Conservation (phyloP, 2,797 vertebrate species). For the Alcedo atthis region DNA sequence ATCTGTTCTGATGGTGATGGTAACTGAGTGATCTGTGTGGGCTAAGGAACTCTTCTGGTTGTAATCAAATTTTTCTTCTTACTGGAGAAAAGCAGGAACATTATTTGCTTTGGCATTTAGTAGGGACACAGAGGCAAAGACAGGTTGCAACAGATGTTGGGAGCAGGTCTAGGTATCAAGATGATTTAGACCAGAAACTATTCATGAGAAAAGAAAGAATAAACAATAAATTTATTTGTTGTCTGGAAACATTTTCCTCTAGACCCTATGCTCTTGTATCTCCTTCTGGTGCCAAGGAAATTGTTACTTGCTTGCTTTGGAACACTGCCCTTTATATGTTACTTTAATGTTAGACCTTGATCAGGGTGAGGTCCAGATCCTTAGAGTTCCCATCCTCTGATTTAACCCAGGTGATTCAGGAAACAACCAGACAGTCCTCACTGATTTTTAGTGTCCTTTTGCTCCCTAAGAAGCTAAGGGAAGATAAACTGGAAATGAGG, state of each 20-base stretch:
- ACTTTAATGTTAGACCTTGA: neutral
- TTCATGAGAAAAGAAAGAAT: neutral
- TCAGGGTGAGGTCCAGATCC: neutral
- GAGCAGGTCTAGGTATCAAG: neutral
- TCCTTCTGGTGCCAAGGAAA: neutral
- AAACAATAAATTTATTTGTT: no score
- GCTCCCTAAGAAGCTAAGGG: neutral
- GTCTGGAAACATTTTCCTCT: neutral
- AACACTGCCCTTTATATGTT: neutral
- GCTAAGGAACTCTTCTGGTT: neutral
- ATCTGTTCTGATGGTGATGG: neutral
- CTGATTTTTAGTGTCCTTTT: neutral
- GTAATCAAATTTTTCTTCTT: neutral
- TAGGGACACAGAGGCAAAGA: neutral
- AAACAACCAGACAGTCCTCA: neutral
- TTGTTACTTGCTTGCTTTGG: neutral
- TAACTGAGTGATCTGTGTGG: neutral
- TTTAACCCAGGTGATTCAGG: neutral
- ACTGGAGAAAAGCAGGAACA: neutral
- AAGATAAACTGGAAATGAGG: neutral
- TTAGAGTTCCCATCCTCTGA: neutral
- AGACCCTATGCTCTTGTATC: neutral
- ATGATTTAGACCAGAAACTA: neutral
- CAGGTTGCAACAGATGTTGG: neutral
- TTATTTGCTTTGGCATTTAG: neutral